Evolutionary conservation across 2,113 vertebrate species (phyloP).

Genomic region (Hydrochoerus hydrochaeris): DNA sequence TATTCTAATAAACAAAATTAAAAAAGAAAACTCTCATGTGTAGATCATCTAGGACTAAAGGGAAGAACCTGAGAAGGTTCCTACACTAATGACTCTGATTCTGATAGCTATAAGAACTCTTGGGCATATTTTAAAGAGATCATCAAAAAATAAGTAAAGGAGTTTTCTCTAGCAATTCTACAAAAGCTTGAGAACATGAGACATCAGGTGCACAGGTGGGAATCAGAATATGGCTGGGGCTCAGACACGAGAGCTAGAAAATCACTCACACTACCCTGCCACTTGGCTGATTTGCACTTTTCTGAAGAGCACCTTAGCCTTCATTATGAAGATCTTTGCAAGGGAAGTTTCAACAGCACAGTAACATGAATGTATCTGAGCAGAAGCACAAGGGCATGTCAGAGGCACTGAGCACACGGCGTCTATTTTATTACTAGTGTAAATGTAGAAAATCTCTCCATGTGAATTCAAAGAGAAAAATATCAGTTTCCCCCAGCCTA

Average conservation of each 20-base stretch:
- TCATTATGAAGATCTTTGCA: not conserved
- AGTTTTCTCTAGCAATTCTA: not conserved
- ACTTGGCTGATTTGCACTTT: fast-evolving
- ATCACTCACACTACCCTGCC: not conserved
- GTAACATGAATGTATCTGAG: not conserved
- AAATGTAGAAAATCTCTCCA: not conserved
- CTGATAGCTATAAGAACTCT: not conserved
- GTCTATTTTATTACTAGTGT: not conserved
- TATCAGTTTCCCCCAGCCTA: not conserved
- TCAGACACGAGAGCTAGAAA: not conserved
- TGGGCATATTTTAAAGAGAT: not conserved
- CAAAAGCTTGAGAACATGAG: not conserved
- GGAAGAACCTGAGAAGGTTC: not conserved
- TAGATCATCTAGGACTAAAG: not conserved
- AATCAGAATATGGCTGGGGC: not conserved
- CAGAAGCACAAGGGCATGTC: not conserved
- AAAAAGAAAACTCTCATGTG: not conserved
- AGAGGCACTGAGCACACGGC: not conserved
- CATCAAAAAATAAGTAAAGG: not conserved
- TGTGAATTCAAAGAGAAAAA: not conserved
- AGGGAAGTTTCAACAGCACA: not conserved
- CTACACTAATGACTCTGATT: not conserved
- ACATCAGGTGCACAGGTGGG: not conserved
- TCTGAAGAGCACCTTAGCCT: not conserved
- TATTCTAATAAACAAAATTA: not conserved